Evolutionary conservation across 1,140 invertebrate species (phyloP).

Genomic region (Vanessa atalanta): DNA sequence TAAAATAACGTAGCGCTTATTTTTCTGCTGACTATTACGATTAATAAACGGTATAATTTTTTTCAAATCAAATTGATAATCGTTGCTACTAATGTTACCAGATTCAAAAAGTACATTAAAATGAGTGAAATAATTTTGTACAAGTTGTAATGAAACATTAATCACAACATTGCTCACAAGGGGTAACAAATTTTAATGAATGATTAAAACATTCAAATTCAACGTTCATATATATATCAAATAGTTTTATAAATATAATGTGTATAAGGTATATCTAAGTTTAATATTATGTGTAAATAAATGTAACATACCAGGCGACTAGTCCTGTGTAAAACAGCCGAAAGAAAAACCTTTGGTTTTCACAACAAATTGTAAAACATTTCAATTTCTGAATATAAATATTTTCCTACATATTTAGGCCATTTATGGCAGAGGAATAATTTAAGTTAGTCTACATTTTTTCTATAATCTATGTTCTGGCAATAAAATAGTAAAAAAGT

Average conservation of each 20-base stretch:
- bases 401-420: constrained; percentile 60
- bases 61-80: too few species aligned
- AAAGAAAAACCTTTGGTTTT: constrained; percentile 52
- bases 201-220: constrained; percentile 18
- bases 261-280: constrained; percentile 19
- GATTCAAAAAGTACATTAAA: too few species aligned
- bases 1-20: not conserved
- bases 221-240: constrained; percentile 21
- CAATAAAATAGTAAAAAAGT: constrained; percentile 2
- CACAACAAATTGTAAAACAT: constrained; percentile 46
- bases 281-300: constrained; percentile 40
- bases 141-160: not conserved
- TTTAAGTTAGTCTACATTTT: constrained; percentile 23
- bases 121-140: not conserved
- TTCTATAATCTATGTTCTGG: constrained; percentile 9
- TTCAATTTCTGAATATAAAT: constrained; percentile 37
- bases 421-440: constrained; percentile 61
- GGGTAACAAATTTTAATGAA: not conserved
- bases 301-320: constrained; percentile 59
- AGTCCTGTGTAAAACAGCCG: constrained; percentile 64
- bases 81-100: too few species aligned
- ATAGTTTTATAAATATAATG: constrained; percentile 22
- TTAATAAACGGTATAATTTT: too few species aligned
- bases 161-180: constrained; percentile 23
- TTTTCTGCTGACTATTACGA: too few species aligned